Percentiles rank a stretch among this genome's conserved stretches.
phyloP scores from a whole-genome alignment of 2,113 vertebrate species.

The Chelonoidis abingdonii region DNA sequence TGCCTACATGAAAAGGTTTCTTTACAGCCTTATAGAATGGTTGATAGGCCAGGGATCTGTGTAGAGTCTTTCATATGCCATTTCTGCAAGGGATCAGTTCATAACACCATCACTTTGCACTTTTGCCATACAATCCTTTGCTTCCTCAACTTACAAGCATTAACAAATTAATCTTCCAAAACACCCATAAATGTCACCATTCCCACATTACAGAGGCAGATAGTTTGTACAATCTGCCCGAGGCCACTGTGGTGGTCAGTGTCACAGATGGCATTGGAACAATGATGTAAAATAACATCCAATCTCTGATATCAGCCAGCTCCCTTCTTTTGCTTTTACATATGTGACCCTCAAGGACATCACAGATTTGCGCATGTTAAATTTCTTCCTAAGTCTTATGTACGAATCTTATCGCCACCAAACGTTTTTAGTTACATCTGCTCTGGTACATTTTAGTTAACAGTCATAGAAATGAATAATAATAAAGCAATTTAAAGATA shows the following conservation, averaged over 20 bases:
- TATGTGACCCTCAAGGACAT: slow-evolving; percentile 7
- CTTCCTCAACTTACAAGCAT: not conserved
- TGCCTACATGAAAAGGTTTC: not conserved
- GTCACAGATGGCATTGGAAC: not conserved
- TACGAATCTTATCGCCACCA: not conserved
- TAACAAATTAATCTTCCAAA: not conserved
- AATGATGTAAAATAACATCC: not conserved
- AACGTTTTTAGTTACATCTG: not conserved
- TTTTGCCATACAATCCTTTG: not conserved
- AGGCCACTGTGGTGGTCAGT: not conserved
- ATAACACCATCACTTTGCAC: not conserved
- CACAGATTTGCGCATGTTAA: not conserved
- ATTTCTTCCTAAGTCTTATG: not conserved
- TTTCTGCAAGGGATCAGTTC: not conserved
- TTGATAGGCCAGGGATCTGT: not conserved
- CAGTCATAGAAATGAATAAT: not conserved
- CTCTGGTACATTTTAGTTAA: not conserved
- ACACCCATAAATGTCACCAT: not conserved
- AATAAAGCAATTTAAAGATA: not conserved
- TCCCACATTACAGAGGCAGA: not conserved
- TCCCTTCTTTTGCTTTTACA: not conserved
- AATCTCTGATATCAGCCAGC: slow-evolving; percentile 9
- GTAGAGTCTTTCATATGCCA: not conserved
- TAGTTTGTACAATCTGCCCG: not conserved
- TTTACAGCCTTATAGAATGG: not conserved